Evolutionary conservation across 1,140 invertebrate genomes (phyloP).

Genomic region (Pissodes strobi): DNA sequence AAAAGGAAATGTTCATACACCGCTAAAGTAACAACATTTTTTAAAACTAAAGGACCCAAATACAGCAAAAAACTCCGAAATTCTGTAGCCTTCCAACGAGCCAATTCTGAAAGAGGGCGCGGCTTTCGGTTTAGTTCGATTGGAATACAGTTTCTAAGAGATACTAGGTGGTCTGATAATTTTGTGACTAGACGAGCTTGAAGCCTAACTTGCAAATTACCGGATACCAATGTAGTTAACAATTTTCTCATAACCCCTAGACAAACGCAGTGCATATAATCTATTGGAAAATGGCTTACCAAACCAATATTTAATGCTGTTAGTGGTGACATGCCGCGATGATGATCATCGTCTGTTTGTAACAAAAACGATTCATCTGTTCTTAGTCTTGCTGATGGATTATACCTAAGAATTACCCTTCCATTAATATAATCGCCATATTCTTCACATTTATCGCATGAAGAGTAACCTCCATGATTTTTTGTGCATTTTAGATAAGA

Average conservation of each 20-base stretch:
- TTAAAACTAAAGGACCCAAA: too few relatives aligned
- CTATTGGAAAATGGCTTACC: constrained; percentile 40
- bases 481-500: constrained; percentile 29
- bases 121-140: too few relatives aligned
- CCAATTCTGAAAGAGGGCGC: too few relatives aligned
- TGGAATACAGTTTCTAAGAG: too few relatives aligned
- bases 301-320: constrained; percentile 36
- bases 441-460: constrained; percentile 37
- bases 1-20: too few relatives aligned
- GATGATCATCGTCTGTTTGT: constrained; percentile 14
- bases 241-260: constrained; percentile 46
- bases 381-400: constrained; percentile 18
- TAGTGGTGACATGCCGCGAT: constrained; percentile 21
- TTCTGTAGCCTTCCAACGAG: too few relatives aligned
- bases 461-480: constrained; percentile 29
- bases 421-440: constrained; percentile 29
- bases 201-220: too few relatives aligned
- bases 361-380: constrained; percentile 38
- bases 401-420: constrained; percentile 19
- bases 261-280: constrained; percentile 46
- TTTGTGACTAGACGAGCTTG: too few relatives aligned
- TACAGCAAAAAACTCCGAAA: too few relatives aligned
- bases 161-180: too few relatives aligned
- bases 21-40: too few relatives aligned
- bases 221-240: too few relatives aligned